A percentile compares a stretch with the other conserved stretches of the same genome.
phyloP scores from a whole-genome alignment of 2,113 vertebrate species.

The Panthera uncia region DNA sequence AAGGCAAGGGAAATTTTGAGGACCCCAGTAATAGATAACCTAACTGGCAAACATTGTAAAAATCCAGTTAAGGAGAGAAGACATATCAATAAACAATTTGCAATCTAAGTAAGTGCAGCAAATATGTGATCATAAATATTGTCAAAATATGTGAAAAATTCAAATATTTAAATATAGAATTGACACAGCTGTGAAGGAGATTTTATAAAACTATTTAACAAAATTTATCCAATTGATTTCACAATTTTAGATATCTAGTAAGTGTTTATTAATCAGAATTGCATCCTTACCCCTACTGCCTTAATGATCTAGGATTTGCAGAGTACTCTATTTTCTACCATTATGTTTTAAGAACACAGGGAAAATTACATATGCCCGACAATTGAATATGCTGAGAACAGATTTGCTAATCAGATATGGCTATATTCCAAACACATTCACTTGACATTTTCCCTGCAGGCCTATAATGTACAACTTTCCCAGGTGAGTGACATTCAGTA shows the following conservation, averaged over 20 bases:
- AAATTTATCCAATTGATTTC: neutral
- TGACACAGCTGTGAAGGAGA: neutral
- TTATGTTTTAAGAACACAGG: neutral
- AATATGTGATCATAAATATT: neutral
- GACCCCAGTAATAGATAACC: neutral
- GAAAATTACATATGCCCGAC: neutral
- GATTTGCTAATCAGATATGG: slow-evolving; percentile 49
- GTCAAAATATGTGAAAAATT: neutral
- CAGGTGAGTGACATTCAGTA: slow-evolving; percentile 40
- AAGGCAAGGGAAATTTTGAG: neutral
- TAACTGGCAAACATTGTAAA: neutral
- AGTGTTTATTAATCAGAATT: neutral
- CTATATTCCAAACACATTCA: slow-evolving; percentile 20
- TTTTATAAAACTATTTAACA: neutral
- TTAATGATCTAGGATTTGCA: neutral
- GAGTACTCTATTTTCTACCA: neutral
- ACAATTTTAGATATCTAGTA: neutral
- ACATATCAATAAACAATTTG: neutral
- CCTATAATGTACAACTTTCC: neutral
- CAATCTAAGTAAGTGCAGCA: neutral
- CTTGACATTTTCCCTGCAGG: slow-evolving; percentile 58
- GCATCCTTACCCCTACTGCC: neutral
- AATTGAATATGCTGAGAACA: slow-evolving; percentile 2
- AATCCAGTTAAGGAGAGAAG: neutral
- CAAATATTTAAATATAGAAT: neutral